Evolutionary conservation across 2,797 vertebrate genomes (phyloP), one percentile per base, ranked within the genome.

Genomic region (Allobates femoralis): DNA sequence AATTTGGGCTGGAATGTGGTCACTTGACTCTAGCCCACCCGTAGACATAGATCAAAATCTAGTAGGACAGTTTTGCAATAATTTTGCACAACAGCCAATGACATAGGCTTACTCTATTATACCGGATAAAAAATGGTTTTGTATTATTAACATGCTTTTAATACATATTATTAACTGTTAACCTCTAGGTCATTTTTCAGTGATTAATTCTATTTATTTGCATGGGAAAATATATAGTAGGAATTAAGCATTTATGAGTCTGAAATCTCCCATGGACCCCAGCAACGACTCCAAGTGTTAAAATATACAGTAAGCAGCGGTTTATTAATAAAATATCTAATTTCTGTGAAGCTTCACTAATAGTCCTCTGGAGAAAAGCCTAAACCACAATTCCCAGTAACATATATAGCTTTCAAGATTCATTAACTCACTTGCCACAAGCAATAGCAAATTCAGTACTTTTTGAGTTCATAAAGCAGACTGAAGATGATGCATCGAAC

Each of bases 81-180:
- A 8, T 46, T 46, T 18, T 53, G 28, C 64, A 30, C 23, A 4
- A 66, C 14, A 66, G 6, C 30, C 18, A 32, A 5, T 32, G 28
- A 30, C 19, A 5, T 32, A 30, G 16, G 28, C 3, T 30, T 66
- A 32, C 3, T 18, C 28, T 5, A 34, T 21, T 37, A 19, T 46
- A 19, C 41, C 12, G 10, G 23, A 1, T 32, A 30, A 37, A n/a
- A 37, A 69, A 46, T n/a, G 21, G 14, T 71, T 71, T 23, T 69
- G 32, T 69, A 71, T 12, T 37, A 37, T 37, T 71, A 10, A 11
- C 21, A 71, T 34, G 18, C 3, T 58, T 37, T 26, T 78, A 16
- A n/a, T 23, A 90, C 89, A 88, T 91, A 90, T 90, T 90, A 91
- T 90, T 93, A 93, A 87, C 86, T 86, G 89, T 93, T 93, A 91